Evolutionary conservation across 2,113 vertebrate species (phyloP).

Genomic region (Zosterops hypoxanthus): DNA sequence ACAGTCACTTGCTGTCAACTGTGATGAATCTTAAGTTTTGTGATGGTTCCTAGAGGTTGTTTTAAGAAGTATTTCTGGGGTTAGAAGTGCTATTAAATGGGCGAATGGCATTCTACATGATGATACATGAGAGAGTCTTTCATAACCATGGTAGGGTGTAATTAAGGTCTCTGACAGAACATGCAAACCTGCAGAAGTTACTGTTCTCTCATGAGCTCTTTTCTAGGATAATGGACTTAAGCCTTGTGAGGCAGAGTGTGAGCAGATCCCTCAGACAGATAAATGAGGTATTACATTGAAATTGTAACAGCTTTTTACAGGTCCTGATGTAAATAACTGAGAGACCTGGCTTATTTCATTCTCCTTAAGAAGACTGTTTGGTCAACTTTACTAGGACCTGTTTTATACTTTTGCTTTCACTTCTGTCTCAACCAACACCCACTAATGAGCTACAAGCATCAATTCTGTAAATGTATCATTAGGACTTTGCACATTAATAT

Average conservation of each 20-base stretch:
- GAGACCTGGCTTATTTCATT: neutral
- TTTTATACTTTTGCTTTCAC: neutral
- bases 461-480: neutral
- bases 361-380: neutral
- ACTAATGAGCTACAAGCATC: neutral
- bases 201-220: neutral
- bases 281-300: neutral
- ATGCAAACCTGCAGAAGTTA: neutral
- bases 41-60: neutral
- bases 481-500: neutral
- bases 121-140: neutral
- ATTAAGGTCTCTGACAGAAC: neutral
- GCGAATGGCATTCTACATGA: neutral
- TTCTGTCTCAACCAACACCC: neutral
- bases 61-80: neutral
- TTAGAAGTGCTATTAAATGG: neutral
- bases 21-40: neutral
- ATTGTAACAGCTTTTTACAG: neutral
- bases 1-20: neutral
- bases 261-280: neutral
- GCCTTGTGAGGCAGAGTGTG: neutral
- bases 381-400: neutral
- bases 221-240: neutral
- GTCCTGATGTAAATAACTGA: neutral
- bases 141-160: neutral